phyloP scores from a whole-genome alignment of 1,140 invertebrate genomes.

The Ruditapes philippinarum region DNA sequence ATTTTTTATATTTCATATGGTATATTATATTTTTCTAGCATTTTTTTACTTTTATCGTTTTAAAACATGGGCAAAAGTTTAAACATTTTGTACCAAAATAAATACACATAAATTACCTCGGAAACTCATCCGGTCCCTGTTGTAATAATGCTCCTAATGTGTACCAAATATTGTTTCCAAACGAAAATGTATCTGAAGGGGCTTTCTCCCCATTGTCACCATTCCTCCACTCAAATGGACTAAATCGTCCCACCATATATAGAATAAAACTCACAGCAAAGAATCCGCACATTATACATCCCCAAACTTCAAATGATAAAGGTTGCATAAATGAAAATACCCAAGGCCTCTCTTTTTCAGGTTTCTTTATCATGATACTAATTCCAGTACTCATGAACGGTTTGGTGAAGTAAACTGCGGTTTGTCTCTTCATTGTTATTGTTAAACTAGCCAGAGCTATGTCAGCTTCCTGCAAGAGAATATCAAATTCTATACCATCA shows the following conservation, averaged over 20 bases:
- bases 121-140: slow-evolving; percentile 98
- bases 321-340: slow-evolving; percentile 99
- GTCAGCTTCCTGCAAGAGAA: slow-evolving; percentile 94
- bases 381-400: slow-evolving; percentile 99
- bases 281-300: slow-evolving; percentile 98
- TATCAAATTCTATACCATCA: too few relatives aligned
- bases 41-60: too few relatives aligned
- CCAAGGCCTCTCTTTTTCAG: slow-evolving; percentile 95
- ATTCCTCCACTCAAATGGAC: slow-evolving; percentile 98
- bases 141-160: slow-evolving; percentile 98
- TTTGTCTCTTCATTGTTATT: slow-evolving; percentile 97
- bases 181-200: slow-evolving; percentile 90
- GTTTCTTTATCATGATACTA: slow-evolving; percentile 99
- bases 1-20: too few relatives aligned
- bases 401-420: slow-evolving; percentile 97
- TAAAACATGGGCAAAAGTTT: too few relatives aligned
- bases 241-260: slow-evolving; percentile 93
- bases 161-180: slow-evolving; percentile 92
- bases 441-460: slow-evolving; percentile 98
- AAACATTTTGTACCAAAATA: too few relatives aligned
- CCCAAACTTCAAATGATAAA: slow-evolving; percentile 98
- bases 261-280: slow-evolving; percentile 98
- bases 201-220: slow-evolving; percentile 82
- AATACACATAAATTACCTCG: too few relatives aligned
- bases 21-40: too few relatives aligned